Evolutionary conservation across 2,797 vertebrate species (phyloP), one percentile per base, ranked within the genome.

Genomic region (Bryconaethiops microstoma): DNA sequence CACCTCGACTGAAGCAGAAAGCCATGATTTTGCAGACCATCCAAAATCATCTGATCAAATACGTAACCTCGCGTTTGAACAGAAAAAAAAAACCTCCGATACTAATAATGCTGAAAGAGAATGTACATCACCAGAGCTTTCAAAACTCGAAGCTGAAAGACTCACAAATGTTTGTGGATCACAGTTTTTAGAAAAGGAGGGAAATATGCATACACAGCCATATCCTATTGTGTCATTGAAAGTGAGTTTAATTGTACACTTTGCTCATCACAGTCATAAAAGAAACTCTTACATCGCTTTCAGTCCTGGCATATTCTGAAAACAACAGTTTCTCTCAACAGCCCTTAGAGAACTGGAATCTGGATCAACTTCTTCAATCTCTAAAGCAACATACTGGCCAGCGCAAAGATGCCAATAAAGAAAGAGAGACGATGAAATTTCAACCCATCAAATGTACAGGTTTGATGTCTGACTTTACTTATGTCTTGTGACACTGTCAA

Each of bases 331-430:
- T 50, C 72, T 87, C 85, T 82, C 91, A 72, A 80, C 90, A 96
- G 95, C 84, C 83, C 48, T 81, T 90, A 23, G 91, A 95, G 50
- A 90, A 91, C 12, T 88, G 86, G 91, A 90, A 94, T 88, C 87
- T 92, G 73, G 92, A 93, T 65, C 76, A 86, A 71, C 83, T 91
- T 84, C 88, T 90, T 39, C 90, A 89, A 77, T 91, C 89, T 68
- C 78, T 92, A 68, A 76, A 87, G 72, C 82, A 82, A 9, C 78
- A 87, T 7, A n/a, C 39, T 76, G 79, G 45, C 19, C 29, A 70
- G 35, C 13, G 62, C 64, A 52, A 64, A 73, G 9, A 45, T 4
- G 21, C 17, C 19, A 1, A 0, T 48, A 52, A 50, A 39, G 57
- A 84, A 76, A 16, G 12, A n/a, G 48, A 81, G 62, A 54, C 72